Conservation (phyloP, 2,888 invertebrate species). For the Chaetogeoica ovagalla region DNA sequence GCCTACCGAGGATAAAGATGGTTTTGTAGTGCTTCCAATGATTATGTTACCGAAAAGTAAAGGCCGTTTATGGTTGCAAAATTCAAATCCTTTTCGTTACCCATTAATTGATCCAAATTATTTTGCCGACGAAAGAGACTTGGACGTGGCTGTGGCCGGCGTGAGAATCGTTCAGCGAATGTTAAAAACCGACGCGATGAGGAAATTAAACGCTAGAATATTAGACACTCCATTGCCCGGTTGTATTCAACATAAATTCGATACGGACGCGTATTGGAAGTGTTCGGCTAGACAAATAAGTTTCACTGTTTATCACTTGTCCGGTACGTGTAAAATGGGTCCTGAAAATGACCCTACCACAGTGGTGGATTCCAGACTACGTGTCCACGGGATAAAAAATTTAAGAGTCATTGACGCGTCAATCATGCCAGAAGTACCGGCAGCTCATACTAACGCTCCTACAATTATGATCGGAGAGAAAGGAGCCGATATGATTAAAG, state of each 20-base stretch:
- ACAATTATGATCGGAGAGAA: constrained; percentile 76
- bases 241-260: constrained; percentile 64
- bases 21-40: constrained; percentile 68
- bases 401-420: constrained; percentile 72
- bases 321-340: constrained; percentile 66
- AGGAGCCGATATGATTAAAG: constrained; percentile 59
- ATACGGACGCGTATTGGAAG: constrained; percentile 70
- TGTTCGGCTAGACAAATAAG: constrained; percentile 66
- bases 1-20: constrained; percentile 61
- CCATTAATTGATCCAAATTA: constrained; percentile 74
- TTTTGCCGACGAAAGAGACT: constrained; percentile 65
- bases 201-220: constrained; percentile 64
- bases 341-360: constrained; percentile 62
- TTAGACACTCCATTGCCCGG: constrained; percentile 64
- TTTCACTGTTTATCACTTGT: constrained; percentile 70
- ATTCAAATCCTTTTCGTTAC: constrained; percentile 67
- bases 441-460: constrained; percentile 70
- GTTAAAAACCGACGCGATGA: constrained; percentile 66
- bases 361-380: constrained; percentile 65
- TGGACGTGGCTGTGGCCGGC: constrained; percentile 67
- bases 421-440: constrained; percentile 69
- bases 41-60: constrained; percentile 70
- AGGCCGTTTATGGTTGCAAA: constrained; percentile 69
- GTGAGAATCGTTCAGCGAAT: constrained; percentile 66
- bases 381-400: constrained; percentile 66